A percentile compares a stretch with the other conserved stretches of the same genome.
phyloP scores from a whole-genome alignment of 2,113 vertebrate species.

The Lasiurus borealis region DNA sequence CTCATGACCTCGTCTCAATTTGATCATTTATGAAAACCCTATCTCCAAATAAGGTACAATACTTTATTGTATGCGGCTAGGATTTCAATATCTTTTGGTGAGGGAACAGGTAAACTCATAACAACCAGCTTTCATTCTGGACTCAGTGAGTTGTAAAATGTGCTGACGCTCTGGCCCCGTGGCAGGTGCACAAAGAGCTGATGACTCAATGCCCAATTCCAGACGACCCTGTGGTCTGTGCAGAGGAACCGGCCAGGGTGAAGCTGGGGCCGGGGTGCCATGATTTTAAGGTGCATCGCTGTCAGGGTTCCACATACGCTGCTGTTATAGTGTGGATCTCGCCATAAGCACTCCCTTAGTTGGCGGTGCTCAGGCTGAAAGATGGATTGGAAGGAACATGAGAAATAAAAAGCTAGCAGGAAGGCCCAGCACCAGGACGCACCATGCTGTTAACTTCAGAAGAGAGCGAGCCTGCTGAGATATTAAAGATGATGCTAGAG shows the following conservation, averaged over 20 bases:
- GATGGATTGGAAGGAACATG: background rate
- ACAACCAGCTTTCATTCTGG: background rate
- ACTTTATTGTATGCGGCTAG: no score
- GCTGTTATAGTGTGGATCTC: background rate
- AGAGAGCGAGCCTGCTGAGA: background rate
- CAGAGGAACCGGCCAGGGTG: background rate
- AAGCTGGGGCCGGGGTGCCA: fast-evolving
- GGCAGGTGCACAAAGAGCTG: background rate
- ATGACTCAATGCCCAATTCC: background rate
- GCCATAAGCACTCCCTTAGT: background rate
- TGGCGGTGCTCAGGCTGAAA: background rate
- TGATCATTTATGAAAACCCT: background rate
- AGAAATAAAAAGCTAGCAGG: background rate
- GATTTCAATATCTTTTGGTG: background rate
- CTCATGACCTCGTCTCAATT: background rate
- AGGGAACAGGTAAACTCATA: background rate
- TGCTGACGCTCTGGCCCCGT: background rate
- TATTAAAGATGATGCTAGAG: background rate
- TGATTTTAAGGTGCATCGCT: background rate
- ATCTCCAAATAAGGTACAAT: background rate
- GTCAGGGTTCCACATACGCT: background rate
- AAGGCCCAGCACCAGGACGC: background rate
- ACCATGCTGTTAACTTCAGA: background rate
- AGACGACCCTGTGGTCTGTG: background rate
- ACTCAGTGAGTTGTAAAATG: background rate